A percentile compares a stretch with the other conserved stretches of the same genome.
phyloP scores from a whole-genome alignment of 92 coral and sea anemone genomes.

The Porites rus region DNA sequence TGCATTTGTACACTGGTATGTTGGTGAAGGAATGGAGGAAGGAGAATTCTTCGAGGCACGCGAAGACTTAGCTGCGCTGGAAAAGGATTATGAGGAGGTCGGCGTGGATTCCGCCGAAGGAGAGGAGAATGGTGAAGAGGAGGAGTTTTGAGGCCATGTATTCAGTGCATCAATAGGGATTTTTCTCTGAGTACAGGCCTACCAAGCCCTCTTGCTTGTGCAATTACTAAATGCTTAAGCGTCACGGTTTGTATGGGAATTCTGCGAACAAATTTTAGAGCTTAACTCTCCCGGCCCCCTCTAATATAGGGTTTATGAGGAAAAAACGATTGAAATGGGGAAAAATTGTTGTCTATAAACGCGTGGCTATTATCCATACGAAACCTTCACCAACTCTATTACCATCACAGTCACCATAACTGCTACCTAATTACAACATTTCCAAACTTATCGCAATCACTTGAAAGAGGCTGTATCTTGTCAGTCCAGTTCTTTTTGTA shows the following conservation, averaged over 20 bases:
- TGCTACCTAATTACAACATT: too few relatives aligned
- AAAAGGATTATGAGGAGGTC: slow-evolving; percentile 82
- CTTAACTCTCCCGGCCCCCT: background rate
- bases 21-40: slow-evolving; percentile 87
- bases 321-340: too few relatives aligned
- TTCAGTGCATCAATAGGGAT: background rate
- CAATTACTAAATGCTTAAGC: background rate
- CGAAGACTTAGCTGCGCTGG: slow-evolving; percentile 81
- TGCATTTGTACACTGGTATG: slow-evolving; percentile 83
- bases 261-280: background rate
- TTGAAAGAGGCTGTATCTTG: too few relatives aligned
- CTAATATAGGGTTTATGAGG: too few relatives aligned
- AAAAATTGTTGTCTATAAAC: too few relatives aligned
- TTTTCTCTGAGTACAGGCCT: background rate
- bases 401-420: too few relatives aligned
- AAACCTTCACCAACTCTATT: too few relatives aligned
- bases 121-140: slow-evolving; percentile 58
- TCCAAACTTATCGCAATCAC: too few relatives aligned
- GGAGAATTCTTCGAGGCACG: slow-evolving; percentile 88
- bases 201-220: background rate
- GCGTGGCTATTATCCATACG: too few relatives aligned
- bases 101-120: slow-evolving; percentile 68
- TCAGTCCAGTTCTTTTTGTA: too few relatives aligned
- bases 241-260: background rate
- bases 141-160: slow-evolving; percentile 34